Evolutionary conservation across 2,888 invertebrate genomes (phyloP), one percentile per base, ranked within the genome.

Genomic region (Rhagonycha fulva): DNA sequence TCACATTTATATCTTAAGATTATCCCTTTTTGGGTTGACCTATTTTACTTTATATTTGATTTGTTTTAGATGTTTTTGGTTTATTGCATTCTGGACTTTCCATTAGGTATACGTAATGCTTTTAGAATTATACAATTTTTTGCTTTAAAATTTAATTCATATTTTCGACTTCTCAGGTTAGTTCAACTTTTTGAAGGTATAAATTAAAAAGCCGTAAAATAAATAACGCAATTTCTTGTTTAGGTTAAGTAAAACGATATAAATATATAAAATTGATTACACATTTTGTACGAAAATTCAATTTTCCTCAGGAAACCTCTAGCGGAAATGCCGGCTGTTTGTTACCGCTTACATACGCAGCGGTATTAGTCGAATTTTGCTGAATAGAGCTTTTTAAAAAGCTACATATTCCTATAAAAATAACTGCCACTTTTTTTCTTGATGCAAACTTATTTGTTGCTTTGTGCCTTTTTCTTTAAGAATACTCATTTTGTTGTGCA

Each of bases 281-380:
- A 61, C 72, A 67, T 72, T 72, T 72, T 30, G 28, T 47, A 71
- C 68, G 68, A 69, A 76, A 78, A 78, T 75, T 76, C 72, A 76
- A 78, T 76, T 78, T 74, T 75, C 66, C 70, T 47, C 63, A 62
- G 75, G 72, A 78, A 78, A 76, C 76, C 78, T 71, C 75, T 66
- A 67, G 74, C 70, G 78, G 78, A 78, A 78, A 78, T 73, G 71
- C 69, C 78, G 71, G 75, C 73, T 76, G 74, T 78, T 78, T 76
- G 76, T 76, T 78, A 75, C 72, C 70, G 76, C 68, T 76, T 75
- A 76, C 75, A 68, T 75, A 75, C 75, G 75, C 71, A 70, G 47
- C 26, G 70, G 72, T 67, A 72, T 72, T 76, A 72, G 72, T 63
- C 61, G 69, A 76, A 76, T 76, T 76, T 76, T 72, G 76, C 76